A percentile compares a stretch with the other conserved stretches of the same genome.
Evolutionary conservation across 1,140 invertebrate genomes (phyloP).

Genomic region (Bursaphelenchus mucronatus): DNA sequence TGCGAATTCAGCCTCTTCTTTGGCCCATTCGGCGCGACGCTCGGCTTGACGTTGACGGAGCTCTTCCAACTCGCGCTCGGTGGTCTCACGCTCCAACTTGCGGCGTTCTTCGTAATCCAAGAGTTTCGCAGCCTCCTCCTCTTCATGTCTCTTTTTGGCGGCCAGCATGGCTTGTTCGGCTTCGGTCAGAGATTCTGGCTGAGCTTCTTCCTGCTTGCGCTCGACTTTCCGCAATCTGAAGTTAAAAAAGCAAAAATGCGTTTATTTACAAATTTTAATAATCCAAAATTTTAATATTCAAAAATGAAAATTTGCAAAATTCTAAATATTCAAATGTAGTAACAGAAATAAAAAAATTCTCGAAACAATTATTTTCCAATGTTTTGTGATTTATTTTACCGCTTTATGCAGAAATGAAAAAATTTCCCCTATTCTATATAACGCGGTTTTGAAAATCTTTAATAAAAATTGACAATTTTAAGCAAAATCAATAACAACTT

Average conservation of each 20-base stretch:
- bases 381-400: background rate
- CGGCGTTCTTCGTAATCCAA: conserved; percentile 44
- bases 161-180: conserved; percentile 47
- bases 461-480: no score
- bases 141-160: conserved; percentile 50
- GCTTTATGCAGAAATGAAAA: no score
- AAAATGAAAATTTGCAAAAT: no score
- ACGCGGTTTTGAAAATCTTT: no score
- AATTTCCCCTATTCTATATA: no score
- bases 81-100: conserved; percentile 24
- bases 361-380: background rate
- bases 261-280: conserved; percentile 1
- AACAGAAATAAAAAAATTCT: background rate
- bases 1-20: conserved; percentile 49
- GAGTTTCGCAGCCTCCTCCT: conserved; percentile 49
- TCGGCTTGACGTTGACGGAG: conserved; percentile 44
- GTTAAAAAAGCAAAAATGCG: conserved; percentile 2
- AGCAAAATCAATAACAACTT: no score
- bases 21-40: conserved; percentile 37
- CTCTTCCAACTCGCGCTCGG: conserved; percentile 37
- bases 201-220: conserved; percentile 20
- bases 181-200: conserved; percentile 44
- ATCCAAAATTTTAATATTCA: no score
- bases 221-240: no score
- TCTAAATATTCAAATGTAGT: no score